A percentile compares a stretch with the other conserved stretches of the same genome.
These are phyloP conservation scores for Thalassoma bifasciatum DNA, from an alignment of 2,113 vertebrate species.

Conservation along the genomic window DNA sequence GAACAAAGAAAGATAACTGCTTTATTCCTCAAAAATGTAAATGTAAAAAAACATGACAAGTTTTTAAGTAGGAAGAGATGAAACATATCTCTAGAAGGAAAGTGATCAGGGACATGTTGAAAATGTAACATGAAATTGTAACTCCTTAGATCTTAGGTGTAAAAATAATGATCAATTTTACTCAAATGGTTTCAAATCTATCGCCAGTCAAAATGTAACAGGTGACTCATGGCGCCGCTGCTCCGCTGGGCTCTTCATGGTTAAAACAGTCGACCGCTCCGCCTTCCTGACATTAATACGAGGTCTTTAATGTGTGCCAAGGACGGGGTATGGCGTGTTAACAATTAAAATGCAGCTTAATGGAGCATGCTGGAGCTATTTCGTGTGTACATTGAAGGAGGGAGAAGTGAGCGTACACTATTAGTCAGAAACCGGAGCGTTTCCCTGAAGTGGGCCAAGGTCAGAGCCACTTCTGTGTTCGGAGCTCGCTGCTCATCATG, in stretches of 20 bases:
- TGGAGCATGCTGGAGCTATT: conserved; percentile 82
- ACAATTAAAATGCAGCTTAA: conserved; percentile 83
- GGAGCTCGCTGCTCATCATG: conserved; percentile 58
- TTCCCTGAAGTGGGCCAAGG: conserved; percentile 79
- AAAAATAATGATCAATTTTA: no score
- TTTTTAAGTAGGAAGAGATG: no score
- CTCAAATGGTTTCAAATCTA: no score
- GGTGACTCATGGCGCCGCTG: conserved; percentile 12
- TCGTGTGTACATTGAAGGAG: conserved; percentile 75
- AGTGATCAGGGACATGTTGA: no score
- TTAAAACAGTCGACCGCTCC: conserved; percentile 43
- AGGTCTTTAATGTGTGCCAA: conserved; percentile 82
- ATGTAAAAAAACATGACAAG: no score
- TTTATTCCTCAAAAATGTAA: no score
- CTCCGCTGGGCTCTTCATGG: conserved; percentile 14
- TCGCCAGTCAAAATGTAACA: no score
- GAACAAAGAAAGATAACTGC: no score
- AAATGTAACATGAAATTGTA: no score
- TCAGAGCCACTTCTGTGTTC: conserved; percentile 68
- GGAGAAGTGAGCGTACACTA: conserved; percentile 68
- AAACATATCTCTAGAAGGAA: no score
- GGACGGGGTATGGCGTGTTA: conserved; percentile 72
- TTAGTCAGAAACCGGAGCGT: conserved; percentile 75
- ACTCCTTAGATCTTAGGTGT: no score
- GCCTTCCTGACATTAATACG: conserved; percentile 77